Percentiles rank a stretch among this genome's conserved stretches.
These are phyloP conservation scores for Marasmarcha lunaedactyla DNA, from an alignment of 2,888 invertebrate genomes.

Conservation along the genomic window DNA sequence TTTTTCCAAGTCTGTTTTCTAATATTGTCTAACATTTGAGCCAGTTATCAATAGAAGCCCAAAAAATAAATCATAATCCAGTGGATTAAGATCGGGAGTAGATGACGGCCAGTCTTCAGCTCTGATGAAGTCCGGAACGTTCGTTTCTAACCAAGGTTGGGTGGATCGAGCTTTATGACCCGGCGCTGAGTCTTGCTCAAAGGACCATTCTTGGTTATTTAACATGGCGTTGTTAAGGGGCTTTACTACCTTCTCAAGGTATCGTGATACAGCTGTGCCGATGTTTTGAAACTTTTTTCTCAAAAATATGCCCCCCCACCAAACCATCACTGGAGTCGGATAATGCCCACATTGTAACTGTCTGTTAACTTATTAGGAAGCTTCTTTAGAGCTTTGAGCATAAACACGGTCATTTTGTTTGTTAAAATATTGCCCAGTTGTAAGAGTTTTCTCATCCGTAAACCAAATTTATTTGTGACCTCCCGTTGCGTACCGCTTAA, in stretches of 20 bases:
- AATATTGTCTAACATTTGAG: too few species aligned
- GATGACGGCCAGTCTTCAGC: too few species aligned
- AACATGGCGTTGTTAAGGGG: conserved; percentile 10
- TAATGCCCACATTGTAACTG: conserved; percentile 11
- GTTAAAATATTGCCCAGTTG: conserved; percentile 6
- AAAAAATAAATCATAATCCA: too few species aligned
- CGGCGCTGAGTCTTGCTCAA: conserved; percentile 4
- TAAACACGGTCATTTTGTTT: conserved; percentile 11
- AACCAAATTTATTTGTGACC: conserved; percentile 7
- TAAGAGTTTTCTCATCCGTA: conserved; percentile 5
- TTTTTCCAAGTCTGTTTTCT: too few species aligned
- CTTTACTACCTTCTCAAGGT: conserved; percentile 10
- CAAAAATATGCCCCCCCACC: conserved; percentile 9
- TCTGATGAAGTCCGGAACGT: too few species aligned
- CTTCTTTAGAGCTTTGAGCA: conserved; percentile 11
- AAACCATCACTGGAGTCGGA: conserved; percentile 14
- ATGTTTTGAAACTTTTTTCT: conserved; percentile 5
- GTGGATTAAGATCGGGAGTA: too few species aligned
- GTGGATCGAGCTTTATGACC: too few species aligned
- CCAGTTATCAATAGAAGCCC: too few species aligned
- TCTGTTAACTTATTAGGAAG: conserved; percentile 13
- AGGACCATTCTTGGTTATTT: conserved; percentile 9
- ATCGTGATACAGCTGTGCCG: conserved; percentile 6
- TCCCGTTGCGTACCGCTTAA: conserved; percentile 7
- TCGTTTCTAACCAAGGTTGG: too few species aligned